Conservation (phyloP, 2,888 invertebrate species). For the Heliconius hortense region DNA sequence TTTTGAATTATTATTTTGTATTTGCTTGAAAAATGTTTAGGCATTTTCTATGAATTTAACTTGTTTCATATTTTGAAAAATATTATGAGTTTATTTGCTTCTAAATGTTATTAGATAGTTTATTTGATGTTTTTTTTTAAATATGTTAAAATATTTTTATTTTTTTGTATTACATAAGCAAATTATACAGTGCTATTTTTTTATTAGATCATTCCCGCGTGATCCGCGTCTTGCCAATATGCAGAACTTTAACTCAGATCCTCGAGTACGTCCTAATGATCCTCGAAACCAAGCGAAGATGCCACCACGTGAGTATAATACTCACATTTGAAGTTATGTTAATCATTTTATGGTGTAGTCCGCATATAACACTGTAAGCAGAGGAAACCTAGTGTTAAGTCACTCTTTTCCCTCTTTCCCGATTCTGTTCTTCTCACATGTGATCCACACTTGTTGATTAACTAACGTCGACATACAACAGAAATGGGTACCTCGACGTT, state of each 20-base stretch:
- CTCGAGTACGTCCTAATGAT: slow-evolving; percentile 84
- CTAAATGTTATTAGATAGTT: slow-evolving; percentile 13
- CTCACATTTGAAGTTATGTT: background rate
- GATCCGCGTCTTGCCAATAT: slow-evolving; percentile 72
- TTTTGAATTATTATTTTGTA: background rate
- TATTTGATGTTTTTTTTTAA: background rate
- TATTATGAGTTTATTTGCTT: background rate
- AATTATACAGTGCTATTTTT: background rate
- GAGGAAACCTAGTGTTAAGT: no score
- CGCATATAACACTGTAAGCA: no score
- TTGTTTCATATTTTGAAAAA: background rate
- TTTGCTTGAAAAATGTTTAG: slow-evolving; percentile 2
- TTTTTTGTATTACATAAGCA: background rate
- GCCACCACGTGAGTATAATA: slow-evolving; percentile 60
- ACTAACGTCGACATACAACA: no score
- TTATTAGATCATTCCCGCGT: slow-evolving; percentile 56
- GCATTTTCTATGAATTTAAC: background rate
- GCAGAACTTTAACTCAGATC: slow-evolving; percentile 76
- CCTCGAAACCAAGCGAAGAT: slow-evolving; percentile 83
- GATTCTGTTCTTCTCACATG: no score
- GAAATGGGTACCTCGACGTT: no score
- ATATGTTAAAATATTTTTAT: background rate
- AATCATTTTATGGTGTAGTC: background rate
- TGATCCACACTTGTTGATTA: no score
- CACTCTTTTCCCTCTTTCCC: no score